Base-by-base conservation (phyloP, 2,888 invertebrate species). In the Drosophila fulvimacula region DNA sequence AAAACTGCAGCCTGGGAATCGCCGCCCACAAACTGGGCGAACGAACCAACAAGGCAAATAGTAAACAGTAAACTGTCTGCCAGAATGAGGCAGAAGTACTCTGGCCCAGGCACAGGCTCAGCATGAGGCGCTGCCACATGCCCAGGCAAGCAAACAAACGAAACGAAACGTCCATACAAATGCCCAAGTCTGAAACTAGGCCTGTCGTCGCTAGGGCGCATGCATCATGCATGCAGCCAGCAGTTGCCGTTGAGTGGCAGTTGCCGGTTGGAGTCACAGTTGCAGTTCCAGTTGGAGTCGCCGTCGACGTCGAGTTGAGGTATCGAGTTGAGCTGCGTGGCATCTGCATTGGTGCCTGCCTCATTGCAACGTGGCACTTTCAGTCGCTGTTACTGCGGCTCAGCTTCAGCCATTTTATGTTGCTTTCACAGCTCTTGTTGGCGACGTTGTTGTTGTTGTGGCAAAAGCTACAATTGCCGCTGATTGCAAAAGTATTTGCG, bases 401-500 rank as follows among this genome's bases (percentile, higher is more conserved):
- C 62, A 64, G 63, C 48, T 59, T 64, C 72, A 62, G 55, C 70
- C 63, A 53, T 65, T 80, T 76, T 62, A 64, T 70, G 59, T 60
- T 17, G 58, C 65, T 38, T 38, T 58, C n/a, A 39, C 39, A 30
- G 38, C 51, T 42, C 38, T 21, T 38, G 36, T 39, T 51, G 53
- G 27, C 27, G 55, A n/a, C 30, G 64, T n/a, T 41, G 41, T 34
- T 52, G 41, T 34, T 55, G 36, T 42, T 73, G 64, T 38, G 42
- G 71, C 13, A 64, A n/a, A n/a, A n/a, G 58, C 34, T 77, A 82
- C 83, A 88, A 83, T 85, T 82, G 73, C 69, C 69, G 71, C 73
- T 88, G 83, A 83, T 83, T 83, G 83, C 86, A 72, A 82, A 81
- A 82, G 81, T 80, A 80, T 82, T 55, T 55, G 53, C 39, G 30